Evolutionary conservation across 2,113 vertebrate genomes (phyloP), one percentile per base, ranked within the genome.

Genomic region (Rhizomys pruinosus): DNA sequence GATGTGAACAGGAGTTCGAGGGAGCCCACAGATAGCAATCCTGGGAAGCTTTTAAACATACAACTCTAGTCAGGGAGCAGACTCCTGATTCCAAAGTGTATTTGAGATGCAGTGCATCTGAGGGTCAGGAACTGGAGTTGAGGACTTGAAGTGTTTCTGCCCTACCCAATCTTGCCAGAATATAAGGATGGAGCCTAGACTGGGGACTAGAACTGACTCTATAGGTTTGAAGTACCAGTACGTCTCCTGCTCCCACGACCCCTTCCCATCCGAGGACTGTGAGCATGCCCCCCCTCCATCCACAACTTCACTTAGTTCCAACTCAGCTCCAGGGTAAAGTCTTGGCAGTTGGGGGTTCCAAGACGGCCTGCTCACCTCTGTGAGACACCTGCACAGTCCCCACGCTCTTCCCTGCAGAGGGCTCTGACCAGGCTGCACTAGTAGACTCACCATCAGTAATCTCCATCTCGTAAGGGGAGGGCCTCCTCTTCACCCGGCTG

Each of bases 401-500:
- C 1, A 1, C 0, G 34, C 55, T 72, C 23, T 32, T 13, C 16
- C 19, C 69, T 80, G 12, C 55, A 29, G 32, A 73, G 55, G 27
- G 20, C 22, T 85, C 59, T 69, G 80, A 52, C 20, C 11, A 80
- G 71, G 8, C 1, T 57, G 64, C 13, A 16, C 32, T 87, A 17
- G 32, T 32, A 76, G 47, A 82, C 98, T 98, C 96, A 99, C 99
- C 99, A 72, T 99, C 99, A 57, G 98, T 99, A 97, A 99, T 98
- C 97, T 99, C 99, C 98, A 99, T 98, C 98, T 99, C 99, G 94
- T 99, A 99, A 15, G 99, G 99, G 87, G 99, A 99, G 32, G 99
- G 98, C 97, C 99, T 99, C 97, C 98, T 96, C 97, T 98, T 98
- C 97, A 98, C 98, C 97, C 99, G 98, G 97, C 98, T 99, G 98